Percentiles rank a stretch among this genome's conserved stretches.
Conservation (phyloP, 1,140 invertebrate species). For the Maconellicoccus hirsutus region DNA sequence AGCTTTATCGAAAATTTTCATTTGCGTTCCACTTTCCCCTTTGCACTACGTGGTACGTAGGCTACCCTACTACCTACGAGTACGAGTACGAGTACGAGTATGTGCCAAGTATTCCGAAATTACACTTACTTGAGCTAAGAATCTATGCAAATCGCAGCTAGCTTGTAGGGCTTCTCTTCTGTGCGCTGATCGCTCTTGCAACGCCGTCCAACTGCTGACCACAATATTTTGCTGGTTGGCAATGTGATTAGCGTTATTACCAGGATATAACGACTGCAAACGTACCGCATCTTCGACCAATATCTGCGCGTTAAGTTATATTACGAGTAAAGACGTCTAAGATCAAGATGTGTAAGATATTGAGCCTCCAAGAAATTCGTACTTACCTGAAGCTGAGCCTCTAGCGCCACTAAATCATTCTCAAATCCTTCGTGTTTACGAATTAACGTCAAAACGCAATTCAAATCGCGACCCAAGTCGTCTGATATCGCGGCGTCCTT, state of each 20-base stretch:
- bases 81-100: neutral
- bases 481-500: conserved; percentile 73
- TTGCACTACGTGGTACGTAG: neutral
- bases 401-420: conserved; percentile 85
- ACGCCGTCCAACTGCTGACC: conserved; percentile 70
- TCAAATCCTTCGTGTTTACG: conserved; percentile 83
- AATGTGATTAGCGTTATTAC: conserved; percentile 82
- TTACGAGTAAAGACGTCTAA: no score
- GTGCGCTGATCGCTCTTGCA: conserved; percentile 68
- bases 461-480: conserved; percentile 75
- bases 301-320: conserved; percentile 44
- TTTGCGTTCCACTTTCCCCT: no score
- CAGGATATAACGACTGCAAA: conserved; percentile 79
- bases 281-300: conserved; percentile 82
- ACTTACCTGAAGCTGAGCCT: conserved; percentile 79
- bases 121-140: conserved; percentile 54
- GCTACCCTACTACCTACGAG: neutral
- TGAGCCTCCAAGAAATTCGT: no score
- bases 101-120: neutral
- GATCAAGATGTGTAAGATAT: no score
- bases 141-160: conserved; percentile 79
- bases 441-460: conserved; percentile 70
- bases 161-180: conserved; percentile 71
- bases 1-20: no score
- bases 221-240: conserved; percentile 68